Percentiles rank a stretch among this genome's conserved stretches.
phyloP scores from a whole-genome alignment of 1,140 invertebrate genomes.

The Psix sp. region DNA sequence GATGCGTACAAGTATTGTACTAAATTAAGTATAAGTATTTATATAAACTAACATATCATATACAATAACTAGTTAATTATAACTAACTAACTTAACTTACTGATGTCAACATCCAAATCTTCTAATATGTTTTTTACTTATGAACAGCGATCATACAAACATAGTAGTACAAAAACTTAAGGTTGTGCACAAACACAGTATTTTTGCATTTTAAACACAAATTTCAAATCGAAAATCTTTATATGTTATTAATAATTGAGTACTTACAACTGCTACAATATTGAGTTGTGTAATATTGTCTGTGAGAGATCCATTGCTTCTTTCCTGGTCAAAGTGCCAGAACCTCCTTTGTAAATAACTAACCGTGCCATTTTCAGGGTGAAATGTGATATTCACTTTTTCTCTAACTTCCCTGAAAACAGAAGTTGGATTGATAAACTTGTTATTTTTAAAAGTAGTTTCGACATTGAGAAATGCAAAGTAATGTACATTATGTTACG shows the following conservation, averaged over 20 bases:
- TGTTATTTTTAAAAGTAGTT: not conserved
- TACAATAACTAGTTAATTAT: no score
- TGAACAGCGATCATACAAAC: no score
- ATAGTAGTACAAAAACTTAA: no score
- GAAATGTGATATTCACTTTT: constrained; percentile 84
- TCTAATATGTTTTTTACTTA: no score
- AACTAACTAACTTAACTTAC: no score
- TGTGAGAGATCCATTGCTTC: constrained; percentile 85
- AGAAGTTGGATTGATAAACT: not conserved
- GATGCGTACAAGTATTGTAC: no score
- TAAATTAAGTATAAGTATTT: no score
- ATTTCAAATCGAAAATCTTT: constrained; percentile 4
- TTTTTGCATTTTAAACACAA: no score
- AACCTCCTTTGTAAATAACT: constrained; percentile 85
- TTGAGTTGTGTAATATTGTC: constrained; percentile 90
- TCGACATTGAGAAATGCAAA: not conserved
- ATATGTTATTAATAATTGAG: no score
- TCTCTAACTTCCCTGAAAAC: constrained; percentile 81
- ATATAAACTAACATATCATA: no score
- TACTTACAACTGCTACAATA: constrained; percentile 86
- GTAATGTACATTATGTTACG: constrained; percentile 21
- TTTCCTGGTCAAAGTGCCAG: constrained; percentile 85
- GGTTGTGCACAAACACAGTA: no score
- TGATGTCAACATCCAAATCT: no score
- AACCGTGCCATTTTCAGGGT: constrained; percentile 86